Evolutionary conservation across 1,140 invertebrate species (phyloP), one percentile per base, ranked within the genome.

Genomic region (Tetragonula clypearis): DNA sequence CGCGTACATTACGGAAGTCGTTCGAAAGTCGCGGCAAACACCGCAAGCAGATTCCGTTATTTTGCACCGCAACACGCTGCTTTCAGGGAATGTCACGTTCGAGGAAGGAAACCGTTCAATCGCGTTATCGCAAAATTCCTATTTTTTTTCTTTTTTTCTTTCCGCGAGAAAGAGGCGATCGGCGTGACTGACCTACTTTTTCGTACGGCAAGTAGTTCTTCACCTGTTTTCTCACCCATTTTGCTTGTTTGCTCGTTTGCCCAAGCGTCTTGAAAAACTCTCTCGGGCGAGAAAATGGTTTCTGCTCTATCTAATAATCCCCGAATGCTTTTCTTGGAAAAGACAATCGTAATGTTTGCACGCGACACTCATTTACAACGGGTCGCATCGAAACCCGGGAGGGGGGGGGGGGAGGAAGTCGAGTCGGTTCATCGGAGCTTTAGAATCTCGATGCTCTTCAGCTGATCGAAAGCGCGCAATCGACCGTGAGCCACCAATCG

Each of bases 391-490:
- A 23, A 53, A 65, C 14, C 1, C 23, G 55, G 58, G 8, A 0
- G 6, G 21, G 21, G 1, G 19, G 19, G 4, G 60, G 11, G 12
- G 30, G 30, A 12, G 30, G 30, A 12, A 41, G n/a, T 12, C 30
- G 26, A 55, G 66, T 53, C n/a, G n/a, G 30, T 55, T 65, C 49
- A 8, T 55, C 19, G n/a, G 41, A 66, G 5, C 41, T 78, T 21
- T 23, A 30, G 17, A 66, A 66, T 53, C 60, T 30, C 17, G 41
- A 26, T 60, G 19, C 23, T 78, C 41, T 62, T 53, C 41, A 19
- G n/a, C 30, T 62, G 75, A 77, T 77, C 75, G 75, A 26, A 21
- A 55, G 53, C 30, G 65, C 26, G 2, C 77, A 55, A n/a, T 56
- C 77, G 77, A 53, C 15, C 77, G 53, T 56, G 49, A 55, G n/a